Evolutionary conservation across 2,888 invertebrate species (phyloP), one percentile per base, ranked within the genome.

Genomic region (Isoperla grammatica): DNA sequence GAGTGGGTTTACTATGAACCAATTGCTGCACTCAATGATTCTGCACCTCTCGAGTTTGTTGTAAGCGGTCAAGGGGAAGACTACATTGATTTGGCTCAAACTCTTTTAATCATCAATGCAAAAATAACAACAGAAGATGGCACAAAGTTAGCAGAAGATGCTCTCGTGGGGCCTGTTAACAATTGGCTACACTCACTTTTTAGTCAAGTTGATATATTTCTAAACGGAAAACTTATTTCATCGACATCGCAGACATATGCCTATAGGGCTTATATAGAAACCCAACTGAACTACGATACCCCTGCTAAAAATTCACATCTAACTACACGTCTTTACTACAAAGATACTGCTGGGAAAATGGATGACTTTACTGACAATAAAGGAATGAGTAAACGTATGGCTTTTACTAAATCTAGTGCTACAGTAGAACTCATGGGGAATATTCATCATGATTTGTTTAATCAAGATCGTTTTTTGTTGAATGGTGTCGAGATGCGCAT

Each of bases 161-260:
- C 45, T 59, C 50, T 45, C 17, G 57, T 65, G 11, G 65, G 60
- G 4, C 65, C 67, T 19, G 62, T 63, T 12, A 68, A 67, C 60
- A 67, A 67, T 56, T 61, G 64, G 54, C 12, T 66, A 23, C 67
- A 65, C 45, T 60, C 66, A 2, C 20, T 68, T 4, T 68, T 68
- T 46, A 65, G 63, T 43, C 67, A 69, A 55, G 61, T n/a, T 0
- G 66, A 68, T 55, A 59, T 69, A 19, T 66, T 63, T 56, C 61
- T 69, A 13, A 69, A 70, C 57, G 65, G 68, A 53, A 68, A 68
- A 61, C 39, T 67, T 4, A 62, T 69, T 8, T 67, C 66, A 0
- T 64, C 67, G 60, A 67, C 0, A 12, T 13, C 40, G 12, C 40
- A 40, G 15, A 40, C 15, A 15, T 40, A 40, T 40, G 40, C 40